A percentile compares a stretch with the other conserved stretches of the same genome.
These are phyloP conservation scores for Galagoides demidoff DNA, from an alignment of 2,797 vertebrate genomes.

Conservation along the genomic window DNA sequence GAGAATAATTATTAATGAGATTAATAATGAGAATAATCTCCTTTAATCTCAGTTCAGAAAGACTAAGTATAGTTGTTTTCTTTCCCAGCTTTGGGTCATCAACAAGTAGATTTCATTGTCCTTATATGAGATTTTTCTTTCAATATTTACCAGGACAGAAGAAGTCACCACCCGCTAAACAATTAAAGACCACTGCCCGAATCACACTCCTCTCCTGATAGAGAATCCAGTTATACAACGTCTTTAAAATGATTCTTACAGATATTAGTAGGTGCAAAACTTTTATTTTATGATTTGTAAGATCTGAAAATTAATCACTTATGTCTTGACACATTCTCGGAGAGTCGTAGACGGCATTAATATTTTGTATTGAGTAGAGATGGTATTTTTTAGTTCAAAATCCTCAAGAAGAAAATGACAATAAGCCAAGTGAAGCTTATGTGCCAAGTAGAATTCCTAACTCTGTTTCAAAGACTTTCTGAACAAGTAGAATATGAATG, in stretches of 20 bases:
- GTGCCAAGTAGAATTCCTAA: not conserved
- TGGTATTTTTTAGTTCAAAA: not conserved
- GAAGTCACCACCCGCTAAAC: not conserved
- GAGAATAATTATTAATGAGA: not conserved
- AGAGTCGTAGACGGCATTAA: not conserved
- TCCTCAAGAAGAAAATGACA: conserved; percentile 23
- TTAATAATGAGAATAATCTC: no score
- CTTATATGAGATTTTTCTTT: not conserved
- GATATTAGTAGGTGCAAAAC: not conserved
- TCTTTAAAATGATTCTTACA: not conserved
- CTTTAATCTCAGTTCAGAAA: conserved; percentile 29
- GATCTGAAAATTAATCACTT: not conserved
- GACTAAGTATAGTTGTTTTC: not conserved
- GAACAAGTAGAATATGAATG: not conserved
- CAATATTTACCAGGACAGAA: not conserved
- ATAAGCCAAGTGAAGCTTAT: conserved; percentile 6
- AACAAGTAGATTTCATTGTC: not conserved
- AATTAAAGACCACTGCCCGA: not conserved
- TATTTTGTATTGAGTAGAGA: not conserved
- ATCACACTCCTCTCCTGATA: not conserved
- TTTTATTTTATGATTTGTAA: not conserved
- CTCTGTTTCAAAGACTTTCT: not conserved
- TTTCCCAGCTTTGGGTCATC: not conserved
- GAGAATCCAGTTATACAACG: not conserved
- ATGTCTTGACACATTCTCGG: not conserved